Evolutionary conservation across 2,888 invertebrate species (phyloP), one percentile per base, ranked within the genome.

Genomic region (Neelides folsomi): DNA sequence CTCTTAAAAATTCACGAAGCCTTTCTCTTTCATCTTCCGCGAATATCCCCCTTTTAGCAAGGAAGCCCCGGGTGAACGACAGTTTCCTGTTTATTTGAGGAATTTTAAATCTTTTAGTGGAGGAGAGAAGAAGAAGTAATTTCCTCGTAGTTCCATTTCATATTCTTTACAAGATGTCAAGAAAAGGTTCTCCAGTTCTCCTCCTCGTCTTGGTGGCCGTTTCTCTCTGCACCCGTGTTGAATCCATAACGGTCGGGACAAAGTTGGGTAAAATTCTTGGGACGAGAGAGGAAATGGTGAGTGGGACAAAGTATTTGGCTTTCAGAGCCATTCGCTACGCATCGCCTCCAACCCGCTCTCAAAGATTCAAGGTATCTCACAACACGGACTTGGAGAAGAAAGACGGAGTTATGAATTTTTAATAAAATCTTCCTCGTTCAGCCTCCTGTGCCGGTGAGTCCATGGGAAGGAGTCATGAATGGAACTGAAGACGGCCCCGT

Each of bases 311-410:
- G 47, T 66, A 66, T 53, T 65, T 59, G 45, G 59, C 65, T 15
- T 68, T 66, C 53, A 62, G 58, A 39, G 66, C 66, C 6, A 63
- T 68, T 15, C 65, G 65, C 2, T 68, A 67, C 53, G 67, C 67
- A 12, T 49, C 53, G 12, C 56, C 66, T n/a, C 66, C 67, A 13
- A 53, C 60, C n/a, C 62, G 58, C 27, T 52, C 58, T 10, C 58
- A 65, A 10, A 58, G 67, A 44, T 67, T 67, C 50, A 55, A 59
- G 65, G 67, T 67, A 58, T 20, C 8, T n/a, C 16, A 10, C 27
- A 13, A 42, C 16, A 15, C 16, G 42, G 4, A 16, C 12, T 15
- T 8, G 42, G 18, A 40, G 40, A 16, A 19, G 18, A 42, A 42
- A 16, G 15, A 16, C 42, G 15, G 16, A 40, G 19, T 18, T 35